phyloP scores from a whole-genome alignment of 2,888 invertebrate species.

The Aleiodes leptofemur region DNA sequence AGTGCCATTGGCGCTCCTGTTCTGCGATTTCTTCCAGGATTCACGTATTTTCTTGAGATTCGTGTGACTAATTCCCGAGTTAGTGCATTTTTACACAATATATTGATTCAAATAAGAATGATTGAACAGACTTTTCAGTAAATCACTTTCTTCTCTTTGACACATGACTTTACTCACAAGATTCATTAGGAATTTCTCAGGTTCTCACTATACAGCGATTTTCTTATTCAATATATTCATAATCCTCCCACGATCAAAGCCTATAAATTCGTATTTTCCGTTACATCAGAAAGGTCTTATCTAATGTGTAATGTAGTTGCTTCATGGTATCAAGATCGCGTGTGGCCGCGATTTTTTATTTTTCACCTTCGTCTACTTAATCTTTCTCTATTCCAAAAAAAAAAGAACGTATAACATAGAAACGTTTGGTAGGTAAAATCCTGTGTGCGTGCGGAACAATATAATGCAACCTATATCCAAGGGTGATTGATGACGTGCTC shows the following conservation, averaged over 20 bases:
- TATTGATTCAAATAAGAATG: constrained; percentile 3
- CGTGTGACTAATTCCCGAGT: constrained; percentile 37
- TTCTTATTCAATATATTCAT: constrained; percentile 26
- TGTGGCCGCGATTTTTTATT: constrained; percentile 30
- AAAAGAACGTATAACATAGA: constrained; percentile 26
- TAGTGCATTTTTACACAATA: background rate
- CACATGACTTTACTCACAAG: background rate
- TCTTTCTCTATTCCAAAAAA: background rate
- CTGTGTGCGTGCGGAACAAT: constrained; percentile 38
- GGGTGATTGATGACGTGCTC: constrained; percentile 40
- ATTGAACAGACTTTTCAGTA: background rate
- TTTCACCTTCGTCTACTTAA: constrained; percentile 14
- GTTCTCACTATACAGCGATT: too few relatives aligned
- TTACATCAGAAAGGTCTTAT: constrained; percentile 39
- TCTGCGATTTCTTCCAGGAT: constrained; percentile 9
- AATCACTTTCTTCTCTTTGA: too few relatives aligned
- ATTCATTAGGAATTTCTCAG: too few relatives aligned
- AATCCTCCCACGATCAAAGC: constrained; percentile 38
- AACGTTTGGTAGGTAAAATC: constrained; percentile 31
- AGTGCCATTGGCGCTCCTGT: constrained; percentile 52
- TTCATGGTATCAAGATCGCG: constrained; percentile 40
- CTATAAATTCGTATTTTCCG: constrained; percentile 40
- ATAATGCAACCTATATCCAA: constrained; percentile 36
- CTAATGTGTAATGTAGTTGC: constrained; percentile 32
- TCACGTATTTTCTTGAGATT: constrained; percentile 25